Conservation (phyloP, 1,140 invertebrate species). For the Cotesia typhae region DNA sequence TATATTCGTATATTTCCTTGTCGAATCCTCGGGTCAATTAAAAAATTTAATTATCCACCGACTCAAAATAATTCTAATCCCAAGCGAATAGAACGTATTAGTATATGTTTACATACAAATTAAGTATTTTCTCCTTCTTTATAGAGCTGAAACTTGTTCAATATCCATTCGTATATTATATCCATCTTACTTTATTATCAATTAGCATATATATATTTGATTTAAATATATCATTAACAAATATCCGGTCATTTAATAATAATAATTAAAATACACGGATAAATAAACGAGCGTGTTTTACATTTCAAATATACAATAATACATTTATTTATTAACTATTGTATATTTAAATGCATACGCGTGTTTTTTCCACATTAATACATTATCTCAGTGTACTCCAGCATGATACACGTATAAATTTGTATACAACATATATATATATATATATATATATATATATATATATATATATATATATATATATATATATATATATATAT, state of each 20-base stretch:
- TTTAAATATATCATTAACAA: background rate
- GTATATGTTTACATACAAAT: background rate
- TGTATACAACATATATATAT: slow-evolving; percentile 28
- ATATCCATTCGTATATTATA: slow-evolving; percentile 50
- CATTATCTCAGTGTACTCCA: background rate
- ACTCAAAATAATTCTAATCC: no score
- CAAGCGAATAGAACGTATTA: no score
- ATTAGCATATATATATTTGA: no score
- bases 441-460: slow-evolving; percentile 23
- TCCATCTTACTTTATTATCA: slow-evolving; percentile 1
- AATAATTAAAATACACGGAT: background rate
- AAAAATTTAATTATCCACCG: slow-evolving; percentile 7
- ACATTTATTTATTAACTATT: no score
- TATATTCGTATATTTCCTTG: slow-evolving; percentile 19
- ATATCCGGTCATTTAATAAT: background rate
- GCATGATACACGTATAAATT: no score
- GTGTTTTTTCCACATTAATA: slow-evolving; percentile 18
- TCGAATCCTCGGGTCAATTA: slow-evolving; percentile 6
- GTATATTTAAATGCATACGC: slow-evolving; percentile 24
- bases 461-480: slow-evolving; percentile 28
- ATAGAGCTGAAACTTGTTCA: slow-evolving; percentile 66
- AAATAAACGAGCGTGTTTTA: background rate
- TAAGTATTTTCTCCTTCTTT: slow-evolving; percentile 22
- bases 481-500: slow-evolving; percentile 30
- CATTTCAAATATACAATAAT: no score